Base-by-base conservation (phyloP, 1,140 invertebrate genomes). In the Vanessa atalanta region DNA sequence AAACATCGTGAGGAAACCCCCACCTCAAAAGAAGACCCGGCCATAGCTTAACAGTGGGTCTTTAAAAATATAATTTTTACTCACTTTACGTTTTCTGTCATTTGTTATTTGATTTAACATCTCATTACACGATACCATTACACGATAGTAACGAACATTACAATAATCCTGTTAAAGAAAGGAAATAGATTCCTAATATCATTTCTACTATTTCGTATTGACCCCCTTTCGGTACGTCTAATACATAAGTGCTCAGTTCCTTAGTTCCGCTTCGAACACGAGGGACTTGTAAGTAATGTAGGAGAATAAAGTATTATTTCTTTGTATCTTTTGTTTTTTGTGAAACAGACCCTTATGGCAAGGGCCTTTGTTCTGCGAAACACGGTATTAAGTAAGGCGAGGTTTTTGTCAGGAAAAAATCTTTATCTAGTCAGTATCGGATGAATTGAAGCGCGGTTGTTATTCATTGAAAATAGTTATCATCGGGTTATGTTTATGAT, bases 181-280 rank as follows among this genome's bases (percentile, higher is more conserved):
- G 63, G 70, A 72, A 72, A 65, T 53, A 65, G 51, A 43, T 57
- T 65, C 63, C 63, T 66, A 65, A 72, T 65, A 43, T 63, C 3
- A 43, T 65, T 65, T 72, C 70, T 51, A 57, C 63, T 2, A 65
- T 65, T 72, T 65, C 61, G 50, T 16, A 37, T 15, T 65, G 70
- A 60, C 63, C 63, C 63, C 47, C 64, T 72, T 64, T 13, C 37
- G 47, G 15, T 65, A 55, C 65, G 16, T 47, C 4, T 50, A 20
- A 26, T 51, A 47, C 47, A 57, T 67, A 73, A 73, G 72, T 73
- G 72, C 65, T 73, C 63, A 73, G 72, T 63, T 73, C 7, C 37
- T 43, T 43, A 43, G 37, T 43, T 68, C 65, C 72, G 65, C 48
- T 73, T 31, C 20, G 31, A 20, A 51, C 65, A 55, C 65, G 47